phyloP scores from a whole-genome alignment of 1,140 invertebrate genomes.

The Chelonus insularis region DNA sequence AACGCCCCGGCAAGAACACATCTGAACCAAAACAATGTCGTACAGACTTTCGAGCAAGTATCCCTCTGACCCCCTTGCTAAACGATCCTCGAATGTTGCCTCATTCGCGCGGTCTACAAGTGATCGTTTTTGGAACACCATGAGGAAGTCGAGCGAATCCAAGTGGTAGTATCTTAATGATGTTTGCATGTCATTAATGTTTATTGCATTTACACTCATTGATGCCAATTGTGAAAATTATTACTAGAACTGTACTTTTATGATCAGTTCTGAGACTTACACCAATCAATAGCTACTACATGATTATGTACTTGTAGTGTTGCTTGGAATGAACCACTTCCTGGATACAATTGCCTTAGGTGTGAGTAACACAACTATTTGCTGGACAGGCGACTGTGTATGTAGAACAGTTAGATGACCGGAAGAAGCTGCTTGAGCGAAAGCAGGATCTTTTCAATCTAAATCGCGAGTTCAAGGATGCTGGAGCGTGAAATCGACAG shows the following conservation, averaged over 20 bases:
- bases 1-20: slow-evolving; percentile 44
- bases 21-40: slow-evolving; percentile 57
- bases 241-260: background rate
- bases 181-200: background rate
- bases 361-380: background rate
- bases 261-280: background rate
- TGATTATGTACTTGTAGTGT: background rate
- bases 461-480: slow-evolving; percentile 28
- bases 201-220: background rate
- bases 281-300: background rate
- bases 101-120: slow-evolving; percentile 15
- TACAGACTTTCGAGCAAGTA: slow-evolving; percentile 53
- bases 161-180: background rate
- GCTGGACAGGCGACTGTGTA: background rate
- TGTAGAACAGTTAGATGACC: slow-evolving; percentile 38
- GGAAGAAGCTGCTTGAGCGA: slow-evolving; percentile 38
- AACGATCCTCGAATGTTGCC: slow-evolving; percentile 38
- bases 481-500: slow-evolving; percentile 45
- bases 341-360: background rate
- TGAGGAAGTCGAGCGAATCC: background rate
- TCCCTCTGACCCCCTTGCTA: slow-evolving; percentile 57
- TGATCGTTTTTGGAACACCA: background rate
- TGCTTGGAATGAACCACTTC: background rate
- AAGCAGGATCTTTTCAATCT: slow-evolving; percentile 37
- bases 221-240: background rate